Evolutionary conservation across 2,113 vertebrate genomes (phyloP).

Genomic region (Thinocorus orbignyianus): DNA sequence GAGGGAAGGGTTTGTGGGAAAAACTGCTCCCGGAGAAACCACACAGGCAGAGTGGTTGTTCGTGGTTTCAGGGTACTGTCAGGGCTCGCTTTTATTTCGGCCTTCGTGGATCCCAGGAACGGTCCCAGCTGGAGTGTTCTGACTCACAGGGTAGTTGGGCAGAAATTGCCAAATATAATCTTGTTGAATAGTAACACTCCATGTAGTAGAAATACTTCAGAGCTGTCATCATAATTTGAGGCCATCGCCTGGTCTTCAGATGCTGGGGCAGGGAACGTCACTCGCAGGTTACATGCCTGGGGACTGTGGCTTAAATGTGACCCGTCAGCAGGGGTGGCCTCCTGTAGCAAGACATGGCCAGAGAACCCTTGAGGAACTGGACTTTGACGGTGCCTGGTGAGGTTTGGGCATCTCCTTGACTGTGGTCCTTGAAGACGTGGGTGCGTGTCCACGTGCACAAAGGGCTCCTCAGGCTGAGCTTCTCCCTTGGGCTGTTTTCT

Average conservation of each 20-base stretch:
- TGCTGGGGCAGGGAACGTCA: neutral
- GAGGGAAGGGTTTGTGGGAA: conserved; percentile 51
- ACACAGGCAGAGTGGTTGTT: neutral
- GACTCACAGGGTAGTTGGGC: neutral
- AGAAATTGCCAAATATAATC: neutral
- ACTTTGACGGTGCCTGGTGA: fast-evolving
- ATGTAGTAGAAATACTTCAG: fast-evolving
- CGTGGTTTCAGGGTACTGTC: neutral
- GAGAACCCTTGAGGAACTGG: neutral
- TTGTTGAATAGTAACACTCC: neutral
- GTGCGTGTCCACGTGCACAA: fast-evolving
- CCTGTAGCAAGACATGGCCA: fast-evolving
- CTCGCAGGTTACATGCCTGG: fast-evolving
- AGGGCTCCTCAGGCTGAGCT: neutral
- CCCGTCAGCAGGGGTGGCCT: neutral
- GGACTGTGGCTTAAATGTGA: neutral
- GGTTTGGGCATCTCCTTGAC: neutral
- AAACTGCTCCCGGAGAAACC: conserved; percentile 30
- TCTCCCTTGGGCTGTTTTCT: neutral
- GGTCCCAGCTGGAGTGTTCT: neutral
- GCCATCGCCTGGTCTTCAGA: fast-evolving
- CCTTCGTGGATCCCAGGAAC: neutral
- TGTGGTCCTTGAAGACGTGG: fast-evolving
- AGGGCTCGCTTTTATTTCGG: neutral
- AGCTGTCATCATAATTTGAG: neutral